These are phyloP conservation scores for Saccopteryx bilineata DNA, from an alignment of 2,113 vertebrate genomes.

Conservation along the genomic window DNA sequence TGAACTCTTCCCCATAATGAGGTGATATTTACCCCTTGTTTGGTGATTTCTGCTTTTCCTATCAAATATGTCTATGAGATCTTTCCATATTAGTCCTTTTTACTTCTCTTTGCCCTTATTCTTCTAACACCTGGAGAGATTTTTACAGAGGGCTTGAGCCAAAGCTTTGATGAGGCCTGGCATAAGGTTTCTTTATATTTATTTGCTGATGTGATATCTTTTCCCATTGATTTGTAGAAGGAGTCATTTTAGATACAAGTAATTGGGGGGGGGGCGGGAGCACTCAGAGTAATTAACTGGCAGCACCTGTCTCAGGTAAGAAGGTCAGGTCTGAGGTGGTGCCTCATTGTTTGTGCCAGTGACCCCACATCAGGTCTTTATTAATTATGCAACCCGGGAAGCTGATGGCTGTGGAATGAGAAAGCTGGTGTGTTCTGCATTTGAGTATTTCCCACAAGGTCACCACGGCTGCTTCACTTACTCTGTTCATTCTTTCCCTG, in stretches of 20 bases:
- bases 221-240: not conserved
- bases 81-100: not conserved
- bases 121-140: not conserved
- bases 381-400: not conserved
- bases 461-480: not conserved
- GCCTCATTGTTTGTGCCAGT: not conserved
- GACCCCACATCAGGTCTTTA: not conserved
- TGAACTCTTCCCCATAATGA: not conserved
- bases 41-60: not conserved
- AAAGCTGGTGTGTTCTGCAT: not conserved
- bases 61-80: not conserved
- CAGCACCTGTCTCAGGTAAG: not conserved
- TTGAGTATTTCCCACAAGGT: not conserved
- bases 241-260: not conserved
- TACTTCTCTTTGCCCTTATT: not conserved
- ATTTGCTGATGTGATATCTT: not conserved
- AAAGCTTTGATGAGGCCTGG: not conserved
- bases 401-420: not conserved
- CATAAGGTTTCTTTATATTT: not conserved
- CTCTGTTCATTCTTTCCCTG: constrained; percentile 28
- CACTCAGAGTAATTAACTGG: not conserved
- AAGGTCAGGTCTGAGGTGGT: not conserved
- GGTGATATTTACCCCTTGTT: not conserved
- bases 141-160: not conserved
- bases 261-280: not conserved